Conservation (phyloP, 2,113 vertebrate genomes). For the Alethe diademata region DNA sequence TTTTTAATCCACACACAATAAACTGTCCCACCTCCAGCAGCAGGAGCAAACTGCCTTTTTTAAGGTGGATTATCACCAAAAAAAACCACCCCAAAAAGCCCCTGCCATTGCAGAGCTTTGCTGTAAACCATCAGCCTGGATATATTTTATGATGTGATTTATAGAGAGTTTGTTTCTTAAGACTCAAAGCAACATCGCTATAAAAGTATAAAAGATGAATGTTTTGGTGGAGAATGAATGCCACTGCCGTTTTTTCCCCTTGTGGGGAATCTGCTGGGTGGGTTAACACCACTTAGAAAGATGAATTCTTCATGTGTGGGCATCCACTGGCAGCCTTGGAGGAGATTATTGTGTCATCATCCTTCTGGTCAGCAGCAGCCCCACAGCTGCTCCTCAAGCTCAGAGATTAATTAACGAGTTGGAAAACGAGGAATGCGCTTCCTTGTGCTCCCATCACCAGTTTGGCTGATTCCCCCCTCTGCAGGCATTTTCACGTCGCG, state of each 20-base stretch:
- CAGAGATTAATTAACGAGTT: neutral
- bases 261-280: neutral
- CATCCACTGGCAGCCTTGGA: neutral
- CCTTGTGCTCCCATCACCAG: neutral
- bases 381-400: neutral
- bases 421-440: neutral
- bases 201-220: constrained; percentile 7
- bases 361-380: neutral
- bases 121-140: constrained; percentile 9
- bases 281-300: neutral
- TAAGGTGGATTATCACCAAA: neutral
- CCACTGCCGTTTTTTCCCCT: neutral
- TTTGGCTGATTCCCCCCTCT: neutral
- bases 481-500: neutral
- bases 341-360: neutral
- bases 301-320: constrained; percentile 44
- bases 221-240: constrained; percentile 13
- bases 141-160: constrained; percentile 63
- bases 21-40: neutral
- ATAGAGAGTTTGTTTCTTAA: constrained; percentile 42
- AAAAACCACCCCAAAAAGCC: neutral
- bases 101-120: neutral
- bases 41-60: neutral
- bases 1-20: constrained; percentile 14
- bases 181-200: constrained; percentile 15